A percentile compares a stretch with the other conserved stretches of the same genome.
phyloP scores from a whole-genome alignment of 1,140 invertebrate species.

The Caenorhabditis remanei region DNA sequence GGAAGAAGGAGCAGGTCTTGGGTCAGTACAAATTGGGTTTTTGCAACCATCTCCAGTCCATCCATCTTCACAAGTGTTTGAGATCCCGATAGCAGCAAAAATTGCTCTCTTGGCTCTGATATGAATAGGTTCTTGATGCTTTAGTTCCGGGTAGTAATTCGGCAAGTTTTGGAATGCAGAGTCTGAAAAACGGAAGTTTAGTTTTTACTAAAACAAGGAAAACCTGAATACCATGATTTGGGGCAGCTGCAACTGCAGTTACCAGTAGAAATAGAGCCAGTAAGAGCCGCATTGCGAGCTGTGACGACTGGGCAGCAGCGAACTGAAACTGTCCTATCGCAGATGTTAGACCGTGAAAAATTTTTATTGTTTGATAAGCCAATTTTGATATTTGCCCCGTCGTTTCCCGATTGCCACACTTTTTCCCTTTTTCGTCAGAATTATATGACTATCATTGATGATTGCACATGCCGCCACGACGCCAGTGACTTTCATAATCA shows the following conservation, averaged over 20 bases:
- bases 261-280: constrained; percentile 49
- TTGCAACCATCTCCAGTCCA: constrained; percentile 66
- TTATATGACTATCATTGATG: constrained; percentile 28
- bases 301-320: constrained; percentile 25
- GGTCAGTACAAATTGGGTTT: constrained; percentile 37
- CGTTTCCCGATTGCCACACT: constrained; percentile 26
- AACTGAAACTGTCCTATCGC: constrained; percentile 53
- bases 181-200: constrained; percentile 9
- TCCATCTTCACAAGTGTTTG: constrained; percentile 60
- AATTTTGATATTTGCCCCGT: constrained; percentile 46
- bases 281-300: constrained; percentile 32
- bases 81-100: constrained; percentile 58
- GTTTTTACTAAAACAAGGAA: neutral
- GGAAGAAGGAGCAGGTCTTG: constrained; percentile 23
- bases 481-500: constrained; percentile 24
- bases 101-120: constrained; percentile 58
- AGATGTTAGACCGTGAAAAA: constrained; percentile 25
- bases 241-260: constrained; percentile 23
- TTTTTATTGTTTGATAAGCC: constrained; percentile 52
- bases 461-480: constrained; percentile 39
- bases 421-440: neutral
- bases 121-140: constrained; percentile 19
- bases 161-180: constrained; percentile 33
- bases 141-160: constrained; percentile 53
- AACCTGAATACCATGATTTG: neutral